Percentiles rank a stretch among this genome's conserved stretches.
Evolutionary conservation across 2,888 invertebrate species (phyloP).

Genomic region (Pristionchus fissidentatus): DNA sequence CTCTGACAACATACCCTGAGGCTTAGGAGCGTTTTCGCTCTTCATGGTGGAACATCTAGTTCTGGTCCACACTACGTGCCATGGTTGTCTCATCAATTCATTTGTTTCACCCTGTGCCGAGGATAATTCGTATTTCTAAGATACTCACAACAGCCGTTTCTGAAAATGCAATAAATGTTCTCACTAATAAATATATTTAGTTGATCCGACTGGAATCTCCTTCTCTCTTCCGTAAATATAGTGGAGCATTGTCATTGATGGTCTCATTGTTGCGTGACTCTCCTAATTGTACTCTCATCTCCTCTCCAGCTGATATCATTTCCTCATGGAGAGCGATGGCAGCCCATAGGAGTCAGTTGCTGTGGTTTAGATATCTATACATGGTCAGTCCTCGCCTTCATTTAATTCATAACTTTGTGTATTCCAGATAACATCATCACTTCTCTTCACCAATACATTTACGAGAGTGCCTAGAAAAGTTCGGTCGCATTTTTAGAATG

Average conservation of each 20-base stretch:
- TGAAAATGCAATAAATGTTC: too few relatives aligned
- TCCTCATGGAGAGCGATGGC: conserved; percentile 68
- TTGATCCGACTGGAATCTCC: conserved; percentile 29
- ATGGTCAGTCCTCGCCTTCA: conserved; percentile 80
- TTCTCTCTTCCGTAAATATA: conserved; percentile 46
- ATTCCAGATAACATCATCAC: conserved; percentile 37
- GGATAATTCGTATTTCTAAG: too few relatives aligned
- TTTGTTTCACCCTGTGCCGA: too few relatives aligned
- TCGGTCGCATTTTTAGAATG: not conserved
- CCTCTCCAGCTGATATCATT: conserved; percentile 58
- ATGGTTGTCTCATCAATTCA: too few relatives aligned
- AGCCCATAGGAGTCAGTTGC: conserved; percentile 87
- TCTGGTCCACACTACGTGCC: too few relatives aligned
- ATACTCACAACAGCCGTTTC: too few relatives aligned
- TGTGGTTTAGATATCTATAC: conserved; percentile 94
- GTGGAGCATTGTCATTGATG: not conserved
- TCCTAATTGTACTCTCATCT: not conserved
- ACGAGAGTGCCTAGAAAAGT: conserved; percentile 12
- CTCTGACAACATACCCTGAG: too few relatives aligned
- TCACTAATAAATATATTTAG: not conserved
- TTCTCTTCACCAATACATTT: conserved; percentile 39
- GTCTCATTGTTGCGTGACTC: not conserved
- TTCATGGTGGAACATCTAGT: too few relatives aligned
- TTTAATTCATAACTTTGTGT: not conserved
- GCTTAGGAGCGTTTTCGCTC: too few relatives aligned